Percentiles rank a stretch among this genome's conserved stretches.
These are phyloP conservation scores for Drosophila orosa DNA, from an alignment of 1,140 invertebrate genomes.

Conservation along the genomic window DNA sequence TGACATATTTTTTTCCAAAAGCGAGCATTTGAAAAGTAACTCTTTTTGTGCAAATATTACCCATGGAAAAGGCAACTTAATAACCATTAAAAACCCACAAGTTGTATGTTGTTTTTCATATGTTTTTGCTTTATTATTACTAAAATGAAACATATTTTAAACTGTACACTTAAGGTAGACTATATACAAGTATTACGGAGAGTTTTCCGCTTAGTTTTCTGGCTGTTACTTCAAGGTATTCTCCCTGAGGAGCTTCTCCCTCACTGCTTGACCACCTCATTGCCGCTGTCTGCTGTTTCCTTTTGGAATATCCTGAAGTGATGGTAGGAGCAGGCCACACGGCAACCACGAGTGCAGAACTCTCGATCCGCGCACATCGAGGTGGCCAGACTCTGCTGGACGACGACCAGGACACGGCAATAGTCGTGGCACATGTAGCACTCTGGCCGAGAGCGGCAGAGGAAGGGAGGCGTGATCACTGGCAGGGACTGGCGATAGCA, in stretches of 20 bases:
- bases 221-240: neutral
- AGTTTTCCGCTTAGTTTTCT: neutral
- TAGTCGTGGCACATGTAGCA: slow-evolving; percentile 80
- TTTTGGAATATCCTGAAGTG: slow-evolving; percentile 2
- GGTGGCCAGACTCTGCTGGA: slow-evolving; percentile 50
- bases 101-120: neutral
- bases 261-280: slow-evolving; percentile 49
- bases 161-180: slow-evolving; percentile 10
- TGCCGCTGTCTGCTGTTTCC: slow-evolving; percentile 12
- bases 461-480: slow-evolving; percentile 9
- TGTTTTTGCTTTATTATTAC: neutral
- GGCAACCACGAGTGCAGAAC: slow-evolving; percentile 72
- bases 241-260: neutral
- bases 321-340: slow-evolving; percentile 65
- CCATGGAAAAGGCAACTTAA: no score
- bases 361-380: slow-evolving; percentile 69
- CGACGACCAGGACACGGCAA: slow-evolving; percentile 61
- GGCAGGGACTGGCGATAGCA: slow-evolving; percentile 52
- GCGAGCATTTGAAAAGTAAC: no score
- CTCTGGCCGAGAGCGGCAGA: slow-evolving; percentile 60
- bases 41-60: no score
- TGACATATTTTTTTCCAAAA: no score
- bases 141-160: slow-evolving; percentile 23
- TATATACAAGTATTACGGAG: neutral
- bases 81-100: neutral